Evolutionary conservation across 2,888 invertebrate species (phyloP).

Genomic region (Oscheius sp.): DNA sequence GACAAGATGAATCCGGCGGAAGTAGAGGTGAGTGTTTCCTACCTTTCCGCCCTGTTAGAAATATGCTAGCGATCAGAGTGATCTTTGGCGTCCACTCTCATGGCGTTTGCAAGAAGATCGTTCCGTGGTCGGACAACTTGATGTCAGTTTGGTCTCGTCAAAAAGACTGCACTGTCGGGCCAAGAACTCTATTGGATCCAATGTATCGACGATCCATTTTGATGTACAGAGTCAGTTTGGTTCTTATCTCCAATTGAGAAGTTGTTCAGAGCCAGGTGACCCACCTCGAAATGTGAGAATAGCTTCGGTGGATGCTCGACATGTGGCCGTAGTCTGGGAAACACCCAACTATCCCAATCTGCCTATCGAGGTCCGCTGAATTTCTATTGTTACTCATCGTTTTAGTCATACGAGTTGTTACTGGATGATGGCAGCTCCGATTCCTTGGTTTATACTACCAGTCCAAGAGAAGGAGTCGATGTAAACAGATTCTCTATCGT

Average conservation of each 20-base stretch:
- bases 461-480: conserved; percentile 16
- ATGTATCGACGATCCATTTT: conserved; percentile 48
- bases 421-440: conserved; percentile 6
- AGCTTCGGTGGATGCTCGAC: conserved; percentile 45
- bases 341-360: conserved; percentile 48
- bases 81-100: conserved; percentile 44
- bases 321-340: conserved; percentile 53
- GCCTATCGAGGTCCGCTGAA: conserved; percentile 38
- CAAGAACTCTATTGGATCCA: conserved; percentile 50
- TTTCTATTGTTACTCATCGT: neutral
- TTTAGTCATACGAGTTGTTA: conserved; percentile 30
- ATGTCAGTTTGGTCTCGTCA: conserved; percentile 41
- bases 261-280: conserved; percentile 54
- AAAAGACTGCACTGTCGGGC: conserved; percentile 53
- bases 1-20: conserved; percentile 8
- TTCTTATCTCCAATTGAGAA: too few species aligned
- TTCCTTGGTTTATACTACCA: neutral
- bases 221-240: conserved; percentile 49
- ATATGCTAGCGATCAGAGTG: conserved; percentile 40
- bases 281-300: conserved; percentile 51
- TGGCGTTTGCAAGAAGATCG: conserved; percentile 18
- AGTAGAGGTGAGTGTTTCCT: conserved; percentile 20
- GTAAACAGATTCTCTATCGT: conserved; percentile 4
- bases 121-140: conserved; percentile 14
- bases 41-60: conserved; percentile 7